Base-by-base conservation (phyloP, 2,113 vertebrate genomes). In the Connochaetes taurinus region DNA sequence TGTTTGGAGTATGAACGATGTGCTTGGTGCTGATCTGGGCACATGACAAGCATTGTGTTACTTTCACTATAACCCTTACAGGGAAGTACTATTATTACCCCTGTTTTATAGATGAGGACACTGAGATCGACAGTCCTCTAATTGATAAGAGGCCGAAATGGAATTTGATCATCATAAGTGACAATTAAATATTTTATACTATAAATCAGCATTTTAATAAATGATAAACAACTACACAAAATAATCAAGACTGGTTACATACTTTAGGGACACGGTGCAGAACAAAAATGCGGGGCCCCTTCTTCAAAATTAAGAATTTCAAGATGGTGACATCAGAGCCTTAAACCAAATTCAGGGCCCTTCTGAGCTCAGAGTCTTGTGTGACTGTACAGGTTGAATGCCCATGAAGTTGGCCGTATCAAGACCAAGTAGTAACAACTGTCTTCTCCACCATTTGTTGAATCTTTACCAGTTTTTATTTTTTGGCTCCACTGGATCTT, bases 261-360 rank as follows among this genome's bases (percentile, higher is more conserved):
- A 13, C 81, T 52, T 87, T 21, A 9, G 50, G 29, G n/a, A 82
- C 45, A 53, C 1, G 25, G 10, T 40, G 25, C 23, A 57, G 52
- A 83, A 84, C 92, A 58, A 45, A 87, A 92, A 71, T 13, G 12
- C 0, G 2, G 60, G 36, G 4, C 11, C 33, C 21, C 1, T 55
- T 95, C 52, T 86, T 86, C 33, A 67, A 84, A 91, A 90, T 31
- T 53, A 53, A 93, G 87, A 60, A 86, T 92, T 94, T 95, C 36
- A 33, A 60, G 43, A 47, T 31, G 36, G 19, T 47, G 27, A 76
- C 7, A 43, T 33, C 2, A 92, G 43, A 57, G 21, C 58, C 33
- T 55, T 43, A 36, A 85, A 4, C 16, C 57, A 57, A 64, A 43
- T 10, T 8, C 7, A 5, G n/a, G 43, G 7, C 21, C 43, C 52